Conservation (phyloP, 2,113 vertebrate genomes). For the Empidonax alnorum region DNA sequence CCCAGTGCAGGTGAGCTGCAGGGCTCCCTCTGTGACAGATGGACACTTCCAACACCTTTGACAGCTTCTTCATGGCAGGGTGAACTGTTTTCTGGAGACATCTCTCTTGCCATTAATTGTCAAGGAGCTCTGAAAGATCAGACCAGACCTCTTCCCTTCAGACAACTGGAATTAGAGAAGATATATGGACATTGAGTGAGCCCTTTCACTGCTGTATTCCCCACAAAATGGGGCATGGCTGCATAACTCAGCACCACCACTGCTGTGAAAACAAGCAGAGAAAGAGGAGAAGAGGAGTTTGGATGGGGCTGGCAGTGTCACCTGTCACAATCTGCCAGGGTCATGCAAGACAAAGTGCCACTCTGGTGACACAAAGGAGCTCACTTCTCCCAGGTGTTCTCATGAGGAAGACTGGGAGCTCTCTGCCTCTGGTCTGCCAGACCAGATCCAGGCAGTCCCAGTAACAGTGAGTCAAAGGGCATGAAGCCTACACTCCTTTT, state of each 20-base stretch:
- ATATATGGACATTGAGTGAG: neutral
- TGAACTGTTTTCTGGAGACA: neutral
- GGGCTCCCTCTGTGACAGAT: neutral
- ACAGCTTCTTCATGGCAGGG: neutral
- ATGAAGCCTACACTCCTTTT: neutral
- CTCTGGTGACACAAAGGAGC: neutral
- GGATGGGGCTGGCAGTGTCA: neutral
- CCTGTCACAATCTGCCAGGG: neutral
- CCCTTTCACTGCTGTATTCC: neutral
- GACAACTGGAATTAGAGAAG: neutral
- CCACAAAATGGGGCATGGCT: neutral
- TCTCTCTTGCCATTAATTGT: neutral
- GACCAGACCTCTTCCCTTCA: neutral
- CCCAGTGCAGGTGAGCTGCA: neutral
- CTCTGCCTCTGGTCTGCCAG: neutral
- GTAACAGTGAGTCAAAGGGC: rapidly evolving
- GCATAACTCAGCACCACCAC: neutral
- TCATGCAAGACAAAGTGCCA: neutral
- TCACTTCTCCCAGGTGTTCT: neutral
- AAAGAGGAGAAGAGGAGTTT: neutral
- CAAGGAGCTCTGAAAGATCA: neutral
- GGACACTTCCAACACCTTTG: neutral
- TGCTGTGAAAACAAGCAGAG: neutral
- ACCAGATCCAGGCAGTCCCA: neutral
- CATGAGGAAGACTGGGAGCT: neutral